These are phyloP conservation scores for Branchipolynoe longqiensis DNA, from an alignment of 2,888 invertebrate genomes.

Conservation along the genomic window DNA sequence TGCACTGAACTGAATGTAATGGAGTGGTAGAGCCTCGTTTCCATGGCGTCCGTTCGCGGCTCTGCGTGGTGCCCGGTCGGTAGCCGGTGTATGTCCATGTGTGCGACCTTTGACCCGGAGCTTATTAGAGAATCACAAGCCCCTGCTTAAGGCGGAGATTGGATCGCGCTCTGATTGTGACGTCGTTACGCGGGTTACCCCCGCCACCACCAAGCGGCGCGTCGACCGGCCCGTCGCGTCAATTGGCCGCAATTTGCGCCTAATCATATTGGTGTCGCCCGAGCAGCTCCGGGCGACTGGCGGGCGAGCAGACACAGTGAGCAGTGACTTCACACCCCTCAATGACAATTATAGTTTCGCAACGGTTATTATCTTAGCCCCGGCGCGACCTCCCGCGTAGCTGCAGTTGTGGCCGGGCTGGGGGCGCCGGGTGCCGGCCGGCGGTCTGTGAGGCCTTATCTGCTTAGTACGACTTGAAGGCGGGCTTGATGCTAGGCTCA, in stretches of 20 bases:
- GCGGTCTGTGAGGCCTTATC: too few species aligned
- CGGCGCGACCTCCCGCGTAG: not conserved
- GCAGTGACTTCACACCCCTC: not conserved
- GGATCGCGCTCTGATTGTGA: slow-evolving; percentile 45
- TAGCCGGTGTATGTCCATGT: slow-evolving; percentile 8
- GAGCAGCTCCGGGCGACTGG: not conserved
- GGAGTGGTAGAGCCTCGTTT: not conserved
- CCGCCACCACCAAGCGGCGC: not conserved
- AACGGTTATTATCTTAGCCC: not conserved
- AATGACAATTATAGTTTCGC: slow-evolving; percentile 6
- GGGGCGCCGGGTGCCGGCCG: too few species aligned
- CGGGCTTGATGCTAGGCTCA: too few species aligned
- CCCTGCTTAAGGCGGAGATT: slow-evolving; percentile 18
- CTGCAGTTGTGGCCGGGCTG: too few species aligned
- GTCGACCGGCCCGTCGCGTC: not conserved
- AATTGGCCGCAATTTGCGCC: not conserved
- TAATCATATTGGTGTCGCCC: not conserved
- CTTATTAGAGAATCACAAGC: slow-evolving; percentile 41
- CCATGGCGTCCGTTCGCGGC: not conserved
- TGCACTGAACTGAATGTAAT: not conserved
- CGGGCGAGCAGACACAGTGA: not conserved
- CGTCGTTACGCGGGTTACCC: slow-evolving; percentile 30
- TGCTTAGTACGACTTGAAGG: too few species aligned
- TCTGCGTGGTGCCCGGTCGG: not conserved
- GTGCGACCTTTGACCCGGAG: not conserved